phyloP scores from a whole-genome alignment of 1,140 invertebrate genomes.

The Ostrea edulis region DNA sequence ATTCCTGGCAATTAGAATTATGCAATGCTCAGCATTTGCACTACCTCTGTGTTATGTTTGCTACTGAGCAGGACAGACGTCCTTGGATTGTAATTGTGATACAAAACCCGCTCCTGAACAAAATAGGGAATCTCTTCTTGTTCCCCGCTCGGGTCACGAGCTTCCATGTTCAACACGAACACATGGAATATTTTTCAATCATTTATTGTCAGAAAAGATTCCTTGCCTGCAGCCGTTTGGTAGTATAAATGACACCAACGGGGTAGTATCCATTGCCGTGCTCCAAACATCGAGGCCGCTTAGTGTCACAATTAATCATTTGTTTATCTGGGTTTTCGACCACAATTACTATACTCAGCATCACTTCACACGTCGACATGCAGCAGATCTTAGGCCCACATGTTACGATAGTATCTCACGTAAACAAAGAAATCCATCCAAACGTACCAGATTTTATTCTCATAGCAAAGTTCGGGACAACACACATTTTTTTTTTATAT shows the following conservation, averaged over 20 bases:
- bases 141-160: constrained; percentile 3
- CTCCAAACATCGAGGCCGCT: constrained; percentile 24
- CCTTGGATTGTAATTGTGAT: constrained; percentile 25
- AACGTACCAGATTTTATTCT: constrained; percentile 25
- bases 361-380: constrained; percentile 32
- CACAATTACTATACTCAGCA: constrained; percentile 10
- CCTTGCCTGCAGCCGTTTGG: not conserved
- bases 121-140: constrained; percentile 6
- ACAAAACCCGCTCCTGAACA: constrained; percentile 17
- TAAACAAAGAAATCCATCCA: constrained; percentile 14
- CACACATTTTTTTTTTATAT: not conserved
- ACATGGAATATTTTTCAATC: constrained; percentile 39
- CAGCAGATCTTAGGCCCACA: constrained; percentile 21
- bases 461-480: constrained; percentile 15
- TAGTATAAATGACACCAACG: constrained; percentile 4
- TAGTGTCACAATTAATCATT: constrained; percentile 37
- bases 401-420: constrained; percentile 11
- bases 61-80: not conserved
- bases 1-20: constrained; percentile 36
- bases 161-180: not conserved
- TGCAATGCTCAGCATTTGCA: constrained; percentile 31
- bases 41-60: constrained; percentile 19
- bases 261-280: not conserved
- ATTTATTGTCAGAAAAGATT: constrained; percentile 27
- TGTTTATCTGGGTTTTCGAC: constrained; percentile 23